Evolutionary conservation across 2,888 invertebrate species (phyloP).

Genomic region (Eristalinus aeneus): DNA sequence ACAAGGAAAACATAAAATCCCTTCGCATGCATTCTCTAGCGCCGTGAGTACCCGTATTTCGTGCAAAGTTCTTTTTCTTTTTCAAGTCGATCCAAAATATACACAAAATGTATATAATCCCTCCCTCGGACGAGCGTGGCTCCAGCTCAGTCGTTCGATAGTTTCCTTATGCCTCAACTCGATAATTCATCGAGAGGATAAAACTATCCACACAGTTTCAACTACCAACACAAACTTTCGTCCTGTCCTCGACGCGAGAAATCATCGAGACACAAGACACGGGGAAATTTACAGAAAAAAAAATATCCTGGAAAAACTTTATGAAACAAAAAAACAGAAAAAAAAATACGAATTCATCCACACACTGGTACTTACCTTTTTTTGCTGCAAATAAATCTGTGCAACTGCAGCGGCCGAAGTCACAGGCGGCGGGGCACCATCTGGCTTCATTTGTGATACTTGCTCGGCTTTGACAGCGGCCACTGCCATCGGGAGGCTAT

Average conservation of each 20-base stretch:
- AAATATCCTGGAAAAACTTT: background rate
- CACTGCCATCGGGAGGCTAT: constrained; percentile 78
- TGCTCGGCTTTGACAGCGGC: constrained; percentile 78
- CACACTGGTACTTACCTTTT: constrained; percentile 76
- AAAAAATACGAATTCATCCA: constrained; percentile 61
- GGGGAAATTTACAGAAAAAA: background rate
- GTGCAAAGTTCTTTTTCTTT: constrained; percentile 26
- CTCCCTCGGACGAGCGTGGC: background rate
- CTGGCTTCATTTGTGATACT: constrained; percentile 78
- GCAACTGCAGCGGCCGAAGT: constrained; percentile 74
- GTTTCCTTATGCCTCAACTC: constrained; percentile 7
- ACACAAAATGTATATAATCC: background rate
- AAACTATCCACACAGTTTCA: background rate
- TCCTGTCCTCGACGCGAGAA: background rate
- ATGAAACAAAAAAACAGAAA: constrained; percentile 27
- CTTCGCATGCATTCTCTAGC: constrained; percentile 70
- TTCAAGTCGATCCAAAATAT: background rate
- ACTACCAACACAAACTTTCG: background rate
- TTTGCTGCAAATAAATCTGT: constrained; percentile 79
- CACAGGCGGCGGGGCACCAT: constrained; percentile 74
- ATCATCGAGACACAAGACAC: background rate
- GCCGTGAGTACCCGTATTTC: constrained; percentile 16
- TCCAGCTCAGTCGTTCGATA: background rate
- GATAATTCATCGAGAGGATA: constrained; percentile 34
- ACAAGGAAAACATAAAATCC: constrained; percentile 20